A percentile compares a stretch with the other conserved stretches of the same genome.
Conservation (phyloP, 2,113 vertebrate species). For the Melanotaenia duboulayi region DNA sequence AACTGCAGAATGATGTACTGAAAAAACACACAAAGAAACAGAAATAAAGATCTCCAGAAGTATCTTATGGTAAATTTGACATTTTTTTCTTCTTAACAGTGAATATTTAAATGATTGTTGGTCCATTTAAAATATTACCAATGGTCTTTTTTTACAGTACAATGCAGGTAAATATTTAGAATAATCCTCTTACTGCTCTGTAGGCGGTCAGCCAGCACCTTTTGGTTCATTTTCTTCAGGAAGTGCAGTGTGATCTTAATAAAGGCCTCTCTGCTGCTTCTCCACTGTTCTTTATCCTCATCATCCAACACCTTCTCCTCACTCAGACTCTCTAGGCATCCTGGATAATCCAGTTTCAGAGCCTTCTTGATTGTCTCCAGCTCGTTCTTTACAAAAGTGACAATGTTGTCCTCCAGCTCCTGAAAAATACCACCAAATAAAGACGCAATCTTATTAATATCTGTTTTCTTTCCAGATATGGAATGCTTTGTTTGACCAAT, state of each 20-base stretch:
- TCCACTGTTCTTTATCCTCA: neutral
- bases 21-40: neutral
- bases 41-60: neutral
- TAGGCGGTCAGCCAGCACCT: neutral
- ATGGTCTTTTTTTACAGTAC: too few relatives aligned
- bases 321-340: neutral
- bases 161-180: neutral
- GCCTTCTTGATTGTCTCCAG: too few relatives aligned
- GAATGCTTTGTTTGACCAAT: too few relatives aligned
- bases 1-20: neutral
- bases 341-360: too few relatives aligned
- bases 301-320: neutral
- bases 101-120: too few relatives aligned
- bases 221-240: neutral
- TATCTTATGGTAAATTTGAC: too few relatives aligned
- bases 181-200: neutral
- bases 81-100: too few relatives aligned
- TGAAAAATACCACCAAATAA: neutral
- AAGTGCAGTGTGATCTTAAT: neutral
- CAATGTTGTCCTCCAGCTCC: neutral
- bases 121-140: too few relatives aligned
- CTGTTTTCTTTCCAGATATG: too few relatives aligned
- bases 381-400: too few relatives aligned
- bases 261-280: neutral
- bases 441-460: too few relatives aligned